Conservation (phyloP, 2,888 invertebrate genomes). For the Dicranocentrus wangi region DNA sequence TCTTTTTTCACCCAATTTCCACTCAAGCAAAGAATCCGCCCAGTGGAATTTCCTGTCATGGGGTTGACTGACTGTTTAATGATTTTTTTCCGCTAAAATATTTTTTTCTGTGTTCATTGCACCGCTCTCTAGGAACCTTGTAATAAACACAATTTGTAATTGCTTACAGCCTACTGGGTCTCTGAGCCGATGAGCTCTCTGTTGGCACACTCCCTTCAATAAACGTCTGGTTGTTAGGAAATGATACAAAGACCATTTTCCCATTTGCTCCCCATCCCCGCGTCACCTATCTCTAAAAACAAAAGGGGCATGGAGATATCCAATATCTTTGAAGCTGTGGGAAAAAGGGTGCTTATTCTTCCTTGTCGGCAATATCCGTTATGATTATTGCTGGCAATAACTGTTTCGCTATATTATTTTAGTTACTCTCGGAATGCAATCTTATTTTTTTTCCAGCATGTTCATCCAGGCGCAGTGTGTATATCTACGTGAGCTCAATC, state of each 20-base stretch:
- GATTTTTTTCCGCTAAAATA: conserved; percentile 43
- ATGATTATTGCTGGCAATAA: conserved; percentile 51
- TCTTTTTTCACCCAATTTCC: conserved; percentile 56
- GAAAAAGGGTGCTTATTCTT: conserved; percentile 55
- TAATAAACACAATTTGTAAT: conserved; percentile 52
- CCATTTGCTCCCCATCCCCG: not conserved
- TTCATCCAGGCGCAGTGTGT: no score
- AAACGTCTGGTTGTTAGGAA: conserved; percentile 49
- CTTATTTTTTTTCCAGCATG: no score
- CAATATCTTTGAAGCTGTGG: no score
- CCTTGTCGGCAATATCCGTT: conserved; percentile 47
- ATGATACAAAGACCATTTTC: conserved; percentile 24
- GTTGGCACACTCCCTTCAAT: conserved; percentile 60
- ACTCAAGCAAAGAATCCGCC: conserved; percentile 49
- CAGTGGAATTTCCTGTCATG: conserved; percentile 34
- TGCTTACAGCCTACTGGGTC: conserved; percentile 19
- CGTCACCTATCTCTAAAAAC: no score
- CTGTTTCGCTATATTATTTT: conserved; percentile 34
- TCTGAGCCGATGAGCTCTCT: not conserved
- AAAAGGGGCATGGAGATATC: no score
- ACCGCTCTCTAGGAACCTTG: not conserved
- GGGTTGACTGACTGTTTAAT: conserved; percentile 17
- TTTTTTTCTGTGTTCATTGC: not conserved
- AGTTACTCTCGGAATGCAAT: conserved; percentile 2
- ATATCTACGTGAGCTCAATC: conserved; percentile 41